Base-by-base conservation (phyloP, 2,888 invertebrate species). In the Eupithecia tripunctaria region DNA sequence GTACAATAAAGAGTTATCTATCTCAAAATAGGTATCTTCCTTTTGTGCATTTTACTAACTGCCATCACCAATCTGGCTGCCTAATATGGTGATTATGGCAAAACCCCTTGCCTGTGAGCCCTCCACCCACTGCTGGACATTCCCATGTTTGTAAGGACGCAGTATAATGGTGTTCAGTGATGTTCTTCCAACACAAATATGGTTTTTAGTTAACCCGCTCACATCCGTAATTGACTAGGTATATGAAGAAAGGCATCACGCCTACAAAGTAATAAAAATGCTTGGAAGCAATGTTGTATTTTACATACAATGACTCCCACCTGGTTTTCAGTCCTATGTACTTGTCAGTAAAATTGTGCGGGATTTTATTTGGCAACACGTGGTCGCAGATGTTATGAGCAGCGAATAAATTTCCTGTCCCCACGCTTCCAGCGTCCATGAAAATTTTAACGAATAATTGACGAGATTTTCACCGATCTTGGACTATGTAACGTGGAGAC, bases 341-440 rank as follows among this genome's bases (percentile, higher is more conserved):
- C 29, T 56, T 27, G 60, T 29, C 29, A 60, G 65, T 71, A 65
- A 74, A 75, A 75, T 72, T 70, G 65, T 27, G 51, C 51, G 21
- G 51, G 41, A 70, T 72, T 75, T 75, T 72, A 75, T 75, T 75
- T 67, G 60, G 66, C 67, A 71, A 71, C 69, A 76, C 67, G 67
- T 70, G 71, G 36, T 25, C 71, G 8, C 70, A 75, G 70, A 59
- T 75, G 74, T 70, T 74, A 68, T 69, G 68, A 71, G 63, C 68
- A 71, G 36, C 63, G 63, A 75, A 72, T 75, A 72, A 67, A 72
- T 72, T 71, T 71, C 65, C 64, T 60, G 74, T 43, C 63, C 62
- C 29, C 41, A 27, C 38, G 60, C 67, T 38, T 62, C n/a, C 38
- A 1, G 64, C 66, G 15, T 70, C 47, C 64, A 47, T 67, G 70